A percentile compares a stretch with the other conserved stretches of the same genome.
Conservation (phyloP, 2,888 invertebrate genomes). For the Fragum whitleyi region DNA sequence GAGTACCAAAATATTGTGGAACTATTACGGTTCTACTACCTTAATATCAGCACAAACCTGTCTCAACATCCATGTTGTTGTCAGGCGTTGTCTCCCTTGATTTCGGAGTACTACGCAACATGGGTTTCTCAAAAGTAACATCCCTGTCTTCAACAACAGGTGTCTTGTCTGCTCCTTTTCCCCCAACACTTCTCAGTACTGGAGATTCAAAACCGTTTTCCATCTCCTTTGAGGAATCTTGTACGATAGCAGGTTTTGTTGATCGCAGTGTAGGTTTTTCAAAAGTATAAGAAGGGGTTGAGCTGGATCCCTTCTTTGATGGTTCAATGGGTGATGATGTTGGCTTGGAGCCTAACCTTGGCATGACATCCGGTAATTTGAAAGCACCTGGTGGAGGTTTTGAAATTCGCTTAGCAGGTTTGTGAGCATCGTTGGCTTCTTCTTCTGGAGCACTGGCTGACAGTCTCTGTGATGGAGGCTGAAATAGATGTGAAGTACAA, state of each 20-base stretch:
- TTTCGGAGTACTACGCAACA: constrained; percentile 53
- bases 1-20: no score
- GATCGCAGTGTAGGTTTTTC: constrained; percentile 30
- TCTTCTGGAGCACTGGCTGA: constrained; percentile 28
- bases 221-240: not conserved
- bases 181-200: constrained; percentile 5
- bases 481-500: constrained; percentile 27
- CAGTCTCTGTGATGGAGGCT: constrained; percentile 53
- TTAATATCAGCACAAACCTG: constrained; percentile 11
- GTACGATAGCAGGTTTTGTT: not conserved
- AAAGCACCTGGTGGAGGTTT: constrained; percentile 64
- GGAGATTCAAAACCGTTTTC: constrained; percentile 18
- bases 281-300: constrained; percentile 29
- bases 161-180: not conserved
- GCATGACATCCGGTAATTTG: constrained; percentile 43
- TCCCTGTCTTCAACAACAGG: constrained; percentile 46
- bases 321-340: not conserved
- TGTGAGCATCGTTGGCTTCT: constrained; percentile 25
- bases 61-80: constrained; percentile 35
- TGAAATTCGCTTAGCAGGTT: constrained; percentile 48
- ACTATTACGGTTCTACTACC: no score
- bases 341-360: constrained; percentile 8
- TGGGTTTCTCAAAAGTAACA: constrained; percentile 55
- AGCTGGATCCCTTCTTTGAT: not conserved
- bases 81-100: constrained; percentile 32